Conservation (phyloP, 2,113 vertebrate genomes). For the Lucifuga dentata region DNA sequence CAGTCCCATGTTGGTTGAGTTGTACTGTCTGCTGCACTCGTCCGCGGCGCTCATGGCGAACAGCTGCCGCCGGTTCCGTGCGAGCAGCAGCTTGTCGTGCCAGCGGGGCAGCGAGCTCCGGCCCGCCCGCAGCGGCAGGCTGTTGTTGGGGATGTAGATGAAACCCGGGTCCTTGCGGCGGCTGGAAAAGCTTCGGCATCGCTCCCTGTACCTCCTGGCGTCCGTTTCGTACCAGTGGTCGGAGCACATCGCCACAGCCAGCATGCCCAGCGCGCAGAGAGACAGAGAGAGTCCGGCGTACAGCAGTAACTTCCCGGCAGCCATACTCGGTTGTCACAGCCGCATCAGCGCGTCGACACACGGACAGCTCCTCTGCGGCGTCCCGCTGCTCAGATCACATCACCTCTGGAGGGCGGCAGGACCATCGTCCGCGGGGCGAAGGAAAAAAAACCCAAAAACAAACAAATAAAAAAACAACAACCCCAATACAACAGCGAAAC, state of each 20-base stretch:
- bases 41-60: slow-evolving; percentile 97
- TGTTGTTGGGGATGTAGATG: slow-evolving; percentile 99
- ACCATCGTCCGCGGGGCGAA: slow-evolving; percentile 29
- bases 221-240: slow-evolving; percentile 99
- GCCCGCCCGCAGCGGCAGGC: slow-evolving; percentile 94
- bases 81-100: slow-evolving; percentile 90
- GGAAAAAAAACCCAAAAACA: not conserved
- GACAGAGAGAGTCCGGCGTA: slow-evolving; percentile 98
- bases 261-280: slow-evolving; percentile 97
- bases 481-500: no score
- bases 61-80: slow-evolving; percentile 94
- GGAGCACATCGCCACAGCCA: slow-evolving; percentile 98
- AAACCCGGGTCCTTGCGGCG: slow-evolving; percentile 97
- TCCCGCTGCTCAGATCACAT: slow-evolving; percentile 74
- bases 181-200: slow-evolving; percentile 95
- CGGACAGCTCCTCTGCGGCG: slow-evolving; percentile 81
- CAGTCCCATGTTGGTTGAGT: slow-evolving; percentile 99
- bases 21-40: slow-evolving; percentile 96
- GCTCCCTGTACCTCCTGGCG: slow-evolving; percentile 95
- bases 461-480: not conserved
- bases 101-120: slow-evolving; percentile 87
- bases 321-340: slow-evolving; percentile 89
- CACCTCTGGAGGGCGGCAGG: slow-evolving; percentile 56
- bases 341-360: slow-evolving; percentile 87
- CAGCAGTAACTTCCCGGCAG: slow-evolving; percentile 97